A percentile compares a stretch with the other conserved stretches of the same genome.
phyloP scores from a whole-genome alignment of 53 echinoderm and acorn worm genomes.

The Astropecten irregularis region DNA sequence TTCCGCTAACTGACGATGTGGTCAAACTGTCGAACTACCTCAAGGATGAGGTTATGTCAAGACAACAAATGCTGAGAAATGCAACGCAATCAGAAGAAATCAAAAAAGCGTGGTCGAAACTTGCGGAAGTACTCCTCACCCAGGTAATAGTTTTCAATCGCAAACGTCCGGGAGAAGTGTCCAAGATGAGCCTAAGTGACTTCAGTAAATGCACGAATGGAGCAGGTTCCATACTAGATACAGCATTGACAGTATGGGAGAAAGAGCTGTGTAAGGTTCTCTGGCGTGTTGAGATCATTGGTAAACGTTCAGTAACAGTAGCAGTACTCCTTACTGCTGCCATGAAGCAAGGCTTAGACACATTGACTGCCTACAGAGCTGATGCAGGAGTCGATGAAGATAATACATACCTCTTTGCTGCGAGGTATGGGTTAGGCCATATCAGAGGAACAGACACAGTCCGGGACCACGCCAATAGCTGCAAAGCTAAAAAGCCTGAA shows the following conservation, averaged over 20 bases:
- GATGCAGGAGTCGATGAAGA: not conserved
- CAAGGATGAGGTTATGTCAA: not conserved
- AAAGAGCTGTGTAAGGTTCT: not conserved
- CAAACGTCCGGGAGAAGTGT: constrained; percentile 83
- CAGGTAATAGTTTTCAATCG: too few relatives aligned
- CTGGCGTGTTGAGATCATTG: not conserved
- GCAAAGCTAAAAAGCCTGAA: constrained; percentile 52
- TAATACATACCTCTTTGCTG: constrained; percentile 8
- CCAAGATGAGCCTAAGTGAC: constrained; percentile 67
- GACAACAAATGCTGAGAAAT: not conserved
- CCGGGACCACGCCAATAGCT: constrained; percentile 33
- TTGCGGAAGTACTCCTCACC: not conserved
- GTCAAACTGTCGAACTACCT: constrained; percentile 1
- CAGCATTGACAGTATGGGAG: constrained; percentile 19
- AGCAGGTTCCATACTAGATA: not conserved
- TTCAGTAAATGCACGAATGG: constrained; percentile 55
- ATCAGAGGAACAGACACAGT: constrained; percentile 65
- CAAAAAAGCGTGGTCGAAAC: not conserved
- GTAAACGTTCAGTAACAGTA: not conserved
- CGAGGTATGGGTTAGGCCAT: constrained; percentile 10
- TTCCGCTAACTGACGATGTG: constrained; percentile 61
- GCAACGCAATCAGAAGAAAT: not conserved
- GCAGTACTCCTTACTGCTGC: not conserved
- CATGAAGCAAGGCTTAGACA: constrained; percentile 5
- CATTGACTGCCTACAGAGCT: not conserved